These are phyloP conservation scores for Limnodromus scolopaceus DNA, from an alignment of 2,797 vertebrate genomes.

Conservation along the genomic window DNA sequence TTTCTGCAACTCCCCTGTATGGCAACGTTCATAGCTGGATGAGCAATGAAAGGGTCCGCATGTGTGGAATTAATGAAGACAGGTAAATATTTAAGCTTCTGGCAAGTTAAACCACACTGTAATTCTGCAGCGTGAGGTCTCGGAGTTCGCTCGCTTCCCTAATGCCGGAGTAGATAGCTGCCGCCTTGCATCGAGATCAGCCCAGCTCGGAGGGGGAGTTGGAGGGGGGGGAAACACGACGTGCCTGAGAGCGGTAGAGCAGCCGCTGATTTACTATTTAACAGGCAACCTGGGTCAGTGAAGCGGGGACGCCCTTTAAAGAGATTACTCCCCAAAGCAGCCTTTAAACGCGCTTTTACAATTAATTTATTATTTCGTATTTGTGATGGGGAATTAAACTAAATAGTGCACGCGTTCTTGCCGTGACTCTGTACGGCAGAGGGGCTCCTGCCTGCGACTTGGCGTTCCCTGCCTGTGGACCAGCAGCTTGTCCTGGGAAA, in stretches of 20 bases:
- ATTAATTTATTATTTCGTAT: slow-evolving; percentile 74
- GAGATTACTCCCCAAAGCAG: slow-evolving; percentile 74
- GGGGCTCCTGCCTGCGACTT: slow-evolving; percentile 26
- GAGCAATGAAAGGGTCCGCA: slow-evolving; percentile 86
- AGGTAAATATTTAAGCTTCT: slow-evolving; percentile 79
- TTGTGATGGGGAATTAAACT: slow-evolving; percentile 71
- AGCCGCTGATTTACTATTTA: slow-evolving; percentile 71
- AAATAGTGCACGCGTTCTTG: slow-evolving; percentile 22
- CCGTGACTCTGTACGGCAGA: slow-evolving; percentile 14
- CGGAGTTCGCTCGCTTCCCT: neutral
- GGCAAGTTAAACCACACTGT: slow-evolving; percentile 48
- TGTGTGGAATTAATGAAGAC: slow-evolving; percentile 87
- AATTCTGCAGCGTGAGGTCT: slow-evolving; percentile 36
- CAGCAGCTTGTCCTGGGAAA: slow-evolving; percentile 49
- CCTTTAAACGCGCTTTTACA: slow-evolving; percentile 68
- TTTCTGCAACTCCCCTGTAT: slow-evolving; percentile 87
- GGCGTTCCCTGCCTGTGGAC: slow-evolving; percentile 37
- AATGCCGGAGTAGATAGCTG: neutral
- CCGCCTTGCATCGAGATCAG: neutral
- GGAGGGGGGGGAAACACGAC: neutral
- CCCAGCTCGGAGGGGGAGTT: neutral
- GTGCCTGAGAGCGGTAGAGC: slow-evolving; percentile 13
- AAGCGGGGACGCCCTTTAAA: slow-evolving; percentile 70
- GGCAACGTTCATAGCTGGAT: slow-evolving; percentile 88
- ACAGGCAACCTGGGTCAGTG: slow-evolving; percentile 68